Evolutionary conservation across 2,888 invertebrate genomes (phyloP), one percentile per base, ranked within the genome.

Genomic region (Agonopterix arenella): DNA sequence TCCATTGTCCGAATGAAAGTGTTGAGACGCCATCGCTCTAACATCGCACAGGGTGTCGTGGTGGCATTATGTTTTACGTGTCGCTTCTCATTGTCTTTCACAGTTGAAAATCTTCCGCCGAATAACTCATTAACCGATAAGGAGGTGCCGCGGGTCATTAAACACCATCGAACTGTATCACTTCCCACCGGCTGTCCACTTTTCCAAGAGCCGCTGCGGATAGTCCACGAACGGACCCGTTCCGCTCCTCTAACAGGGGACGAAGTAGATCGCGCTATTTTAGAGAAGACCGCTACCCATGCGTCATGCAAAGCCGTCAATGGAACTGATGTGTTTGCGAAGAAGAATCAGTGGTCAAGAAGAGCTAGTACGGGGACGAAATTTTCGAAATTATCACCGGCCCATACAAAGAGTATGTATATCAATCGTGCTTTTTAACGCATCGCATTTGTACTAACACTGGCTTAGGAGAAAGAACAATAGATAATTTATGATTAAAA

Each of bases 231-330:
- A 76, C 90, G 93, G 74, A 93, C 93, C 57, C 89, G 93, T 72
- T 93, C 93, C 68, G 92, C 93, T 72, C 93, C 93, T 55, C 76
- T 93, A 58, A 90, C 92, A 7, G 92, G 91, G 52, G 91, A 89
- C 55, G 89, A 89, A 61, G 73, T 81, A 51, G 79, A 80, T 52
- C 65, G 73, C 11, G 76, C 72, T 48, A 63, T 72, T n/a, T 61
- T 78, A 52, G 84, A 82, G 66, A 76, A 80, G 57, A 66, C 70
- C 7, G 67, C 68, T 44, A 68, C 70, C 49, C 76, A 83, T 53
- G 76, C 79, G 11, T 80, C 83, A 45, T 80, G 81, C 62, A 80
- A 76, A 59, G 66, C 80, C 48, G 75, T 80, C 64, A 83, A 82
- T 68, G 84, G 84, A 56, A 70, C 63, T 42, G 84, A 79, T 47